Conservation (phyloP, 2,797 vertebrate genomes). For the Melanogrammus aeglefinus region DNA sequence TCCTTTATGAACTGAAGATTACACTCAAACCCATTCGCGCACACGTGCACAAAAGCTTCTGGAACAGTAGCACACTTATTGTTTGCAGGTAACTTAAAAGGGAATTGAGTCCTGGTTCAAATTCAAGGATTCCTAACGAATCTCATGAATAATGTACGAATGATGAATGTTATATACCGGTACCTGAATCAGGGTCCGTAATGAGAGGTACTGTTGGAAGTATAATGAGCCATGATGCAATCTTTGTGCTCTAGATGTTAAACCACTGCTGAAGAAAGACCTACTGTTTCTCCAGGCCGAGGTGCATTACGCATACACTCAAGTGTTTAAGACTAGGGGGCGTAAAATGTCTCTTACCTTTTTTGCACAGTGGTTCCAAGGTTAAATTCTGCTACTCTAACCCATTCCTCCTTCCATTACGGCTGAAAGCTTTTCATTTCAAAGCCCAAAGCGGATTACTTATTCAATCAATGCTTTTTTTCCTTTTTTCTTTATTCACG, state of each 20-base stretch:
- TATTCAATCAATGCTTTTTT: constrained; percentile 21
- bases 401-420: constrained; percentile 50
- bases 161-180: constrained; percentile 16
- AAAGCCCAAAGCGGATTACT: constrained; percentile 61
- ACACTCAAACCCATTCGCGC: background rate
- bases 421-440: constrained; percentile 66
- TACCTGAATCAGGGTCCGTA: constrained; percentile 37
- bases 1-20: too few relatives aligned
- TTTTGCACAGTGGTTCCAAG: background rate
- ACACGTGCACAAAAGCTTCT: background rate
- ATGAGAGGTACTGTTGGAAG: constrained; percentile 17
- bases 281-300: background rate
- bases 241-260: background rate
- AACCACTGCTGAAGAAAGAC: background rate
- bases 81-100: constrained; percentile 8
- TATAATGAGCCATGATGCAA: constrained; percentile 23
- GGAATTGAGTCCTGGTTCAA: constrained; percentile 24
- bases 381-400: constrained; percentile 33
- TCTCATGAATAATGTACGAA: constrained; percentile 28
- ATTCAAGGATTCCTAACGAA: constrained; percentile 18
- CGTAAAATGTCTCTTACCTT: background rate
- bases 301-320: background rate
- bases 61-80: background rate
- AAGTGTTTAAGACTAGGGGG: constrained; percentile 1
- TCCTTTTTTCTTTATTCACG: constrained; percentile 49